phyloP scores from a whole-genome alignment of 2,113 vertebrate species.

The Hymenochirus boettgeri region DNA sequence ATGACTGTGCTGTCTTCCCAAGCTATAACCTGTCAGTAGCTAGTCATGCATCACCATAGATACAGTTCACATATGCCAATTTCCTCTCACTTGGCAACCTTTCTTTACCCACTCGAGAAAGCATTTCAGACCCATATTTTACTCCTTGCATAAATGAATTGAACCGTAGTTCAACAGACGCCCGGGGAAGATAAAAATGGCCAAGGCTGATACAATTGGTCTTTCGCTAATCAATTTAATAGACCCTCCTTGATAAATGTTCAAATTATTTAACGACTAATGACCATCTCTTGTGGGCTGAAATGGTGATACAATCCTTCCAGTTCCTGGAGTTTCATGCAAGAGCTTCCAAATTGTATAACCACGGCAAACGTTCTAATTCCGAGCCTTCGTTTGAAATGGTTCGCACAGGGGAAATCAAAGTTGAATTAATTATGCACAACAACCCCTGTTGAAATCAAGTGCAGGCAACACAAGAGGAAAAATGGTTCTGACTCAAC shows the following conservation, averaged over 20 bases:
- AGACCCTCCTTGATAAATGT: background rate
- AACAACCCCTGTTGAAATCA: background rate
- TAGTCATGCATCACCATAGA: slow-evolving; percentile 55
- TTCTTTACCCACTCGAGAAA: slow-evolving; percentile 49
- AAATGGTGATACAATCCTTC: background rate
- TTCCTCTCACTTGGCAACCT: slow-evolving; percentile 42
- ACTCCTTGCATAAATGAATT: slow-evolving; percentile 49
- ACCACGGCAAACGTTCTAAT: background rate
- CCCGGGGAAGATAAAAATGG: slow-evolving; percentile 51
- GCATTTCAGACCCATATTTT: slow-evolving; percentile 42
- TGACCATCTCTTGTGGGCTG: too few species aligned
- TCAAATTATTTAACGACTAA: too few species aligned
- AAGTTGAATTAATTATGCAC: slow-evolving; percentile 8
- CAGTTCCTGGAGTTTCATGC: background rate
- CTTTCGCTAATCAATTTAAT: slow-evolving; percentile 2
- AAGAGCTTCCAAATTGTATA: background rate
- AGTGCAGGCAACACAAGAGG: slow-evolving; percentile 4
- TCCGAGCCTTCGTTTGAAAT: background rate
- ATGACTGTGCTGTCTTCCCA: slow-evolving; percentile 49
- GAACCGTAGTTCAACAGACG: slow-evolving; percentile 50
- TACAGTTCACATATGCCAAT: slow-evolving; percentile 52
- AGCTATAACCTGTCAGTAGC: slow-evolving; percentile 50
- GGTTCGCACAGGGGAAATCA: background rate
- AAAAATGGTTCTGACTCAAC: background rate
- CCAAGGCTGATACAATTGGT: slow-evolving; percentile 29